These are phyloP conservation scores for Naso thynnoides DNA, from an alignment of 2,797 vertebrate species.

Conservation along the genomic window DNA sequence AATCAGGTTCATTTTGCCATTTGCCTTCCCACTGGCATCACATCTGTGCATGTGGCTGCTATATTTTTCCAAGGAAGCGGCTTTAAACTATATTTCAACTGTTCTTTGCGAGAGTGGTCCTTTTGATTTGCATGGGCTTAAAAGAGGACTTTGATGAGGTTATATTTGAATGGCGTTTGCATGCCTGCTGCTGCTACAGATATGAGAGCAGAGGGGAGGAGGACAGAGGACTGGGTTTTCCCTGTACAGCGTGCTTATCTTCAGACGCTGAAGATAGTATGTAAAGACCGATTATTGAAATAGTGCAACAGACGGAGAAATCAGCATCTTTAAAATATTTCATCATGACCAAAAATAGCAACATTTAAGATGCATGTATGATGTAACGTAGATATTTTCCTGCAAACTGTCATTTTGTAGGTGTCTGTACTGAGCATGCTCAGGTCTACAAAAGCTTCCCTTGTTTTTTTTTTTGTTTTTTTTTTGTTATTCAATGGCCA, in stretches of 20 bases:
- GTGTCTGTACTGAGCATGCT: slow-evolving; percentile 37
- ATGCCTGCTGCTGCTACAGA: slow-evolving; percentile 65
- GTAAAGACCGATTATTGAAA: not conserved
- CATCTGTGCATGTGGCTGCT: not conserved
- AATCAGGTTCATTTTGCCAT: not conserved
- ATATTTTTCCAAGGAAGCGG: slow-evolving; percentile 34
- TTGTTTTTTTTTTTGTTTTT: slow-evolving; percentile 1
- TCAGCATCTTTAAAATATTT: not conserved
- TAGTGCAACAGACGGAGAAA: not conserved
- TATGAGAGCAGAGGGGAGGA: slow-evolving; percentile 37
- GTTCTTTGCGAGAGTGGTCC: slow-evolving; percentile 55
- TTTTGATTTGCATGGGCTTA: slow-evolving; percentile 83
- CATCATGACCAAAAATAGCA: not conserved
- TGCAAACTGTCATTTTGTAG: not conserved
- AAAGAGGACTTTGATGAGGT: slow-evolving; percentile 78
- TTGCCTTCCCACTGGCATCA: not conserved
- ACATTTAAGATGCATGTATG: not conserved
- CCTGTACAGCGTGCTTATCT: slow-evolving; percentile 6
- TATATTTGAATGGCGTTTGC: slow-evolving; percentile 86
- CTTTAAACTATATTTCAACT: slow-evolving; percentile 57
- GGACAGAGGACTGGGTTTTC: slow-evolving; percentile 9
- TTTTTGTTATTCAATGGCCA: slow-evolving; percentile 14
- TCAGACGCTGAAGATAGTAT: slow-evolving; percentile 2
- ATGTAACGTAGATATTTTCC: not conserved
- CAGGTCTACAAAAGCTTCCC: not conserved